phyloP scores from a whole-genome alignment of 2,888 invertebrate genomes.

The Coenonympha glycerion region DNA sequence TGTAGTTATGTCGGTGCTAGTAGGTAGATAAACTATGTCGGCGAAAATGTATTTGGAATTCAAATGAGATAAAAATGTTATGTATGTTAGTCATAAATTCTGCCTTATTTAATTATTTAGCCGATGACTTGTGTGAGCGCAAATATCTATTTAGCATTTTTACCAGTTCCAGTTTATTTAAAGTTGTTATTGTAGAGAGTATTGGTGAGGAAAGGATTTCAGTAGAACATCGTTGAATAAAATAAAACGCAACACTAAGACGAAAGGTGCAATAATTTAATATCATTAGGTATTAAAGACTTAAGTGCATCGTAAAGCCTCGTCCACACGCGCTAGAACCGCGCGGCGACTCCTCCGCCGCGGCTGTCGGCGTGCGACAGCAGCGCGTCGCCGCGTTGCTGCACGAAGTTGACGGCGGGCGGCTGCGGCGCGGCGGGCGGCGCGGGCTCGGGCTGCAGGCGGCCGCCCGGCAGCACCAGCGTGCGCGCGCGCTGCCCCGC shows the following conservation, averaged over 20 bases:
- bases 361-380: conserved; percentile 83
- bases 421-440: conserved; percentile 71
- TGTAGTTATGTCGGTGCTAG: neutral
- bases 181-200: neutral
- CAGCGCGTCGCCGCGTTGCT: conserved; percentile 78
- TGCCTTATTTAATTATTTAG: neutral
- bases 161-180: neutral
- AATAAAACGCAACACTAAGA: neutral
- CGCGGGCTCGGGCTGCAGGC: conserved; percentile 41
- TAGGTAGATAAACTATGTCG: too few relatives aligned
- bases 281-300: conserved; percentile 4
- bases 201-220: neutral
- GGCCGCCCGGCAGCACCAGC: too few relatives aligned
- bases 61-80: neutral
- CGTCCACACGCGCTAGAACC: conserved; percentile 61
- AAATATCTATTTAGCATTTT: neutral
- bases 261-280: conserved; percentile 16
- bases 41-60: too few relatives aligned
- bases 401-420: conserved; percentile 80
- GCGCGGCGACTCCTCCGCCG: conserved; percentile 81
- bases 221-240: neutral
- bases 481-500: too few relatives aligned
- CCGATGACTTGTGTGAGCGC: too few relatives aligned
- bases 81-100: neutral
- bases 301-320: neutral